Base-by-base conservation (phyloP, 2,888 invertebrate species). In the Noctua comes region DNA sequence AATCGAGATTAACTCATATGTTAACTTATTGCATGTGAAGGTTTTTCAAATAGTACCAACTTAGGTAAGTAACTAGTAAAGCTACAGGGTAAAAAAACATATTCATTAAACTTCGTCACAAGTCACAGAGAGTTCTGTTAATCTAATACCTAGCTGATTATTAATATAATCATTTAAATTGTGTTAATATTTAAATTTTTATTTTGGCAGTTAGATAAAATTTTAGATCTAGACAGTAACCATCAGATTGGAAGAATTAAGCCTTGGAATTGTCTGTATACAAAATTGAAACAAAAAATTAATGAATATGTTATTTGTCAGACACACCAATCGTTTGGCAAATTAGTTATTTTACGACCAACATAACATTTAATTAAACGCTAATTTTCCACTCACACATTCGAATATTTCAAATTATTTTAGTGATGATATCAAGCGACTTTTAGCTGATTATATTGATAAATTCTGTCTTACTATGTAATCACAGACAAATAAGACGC, bases 401-500 rank as follows among this genome's bases (percentile, higher is more conserved):
- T 82, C 62, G 24, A 75, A 85, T 54, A 75, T 31, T 76, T 76
- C 16, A 54, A 83, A 54, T 82, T 72, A 82, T 27, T 59, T 68
- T 57, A 79, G 73, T 57, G 70, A 76, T 76, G 70, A 64, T 74
- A 80, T 80, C 76, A 88, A 70, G 65, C 36, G 54, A 36, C 43
- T 72, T 31, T 16, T 59, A 65, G 68, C 65, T 65, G 59, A 74
- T 77, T 72, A 70, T 72, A 70, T 72, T 76, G 69, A 83, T 80
- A 77, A 81, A 84, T 87, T 72, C 73, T 16, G 48, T 70, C 40
- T 66, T 27, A 62, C 51, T 74, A 65, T 82, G 83, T 81, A 81
- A 88, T 86, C 85, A 84, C 62, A 64, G 75, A 77, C 62, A 72
- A 77, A 76, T 77, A 78, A 76, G 74, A 72, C 59, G 76, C 78